Conservation (phyloP, 2,113 vertebrate genomes). For the Eclectus roratus region DNA sequence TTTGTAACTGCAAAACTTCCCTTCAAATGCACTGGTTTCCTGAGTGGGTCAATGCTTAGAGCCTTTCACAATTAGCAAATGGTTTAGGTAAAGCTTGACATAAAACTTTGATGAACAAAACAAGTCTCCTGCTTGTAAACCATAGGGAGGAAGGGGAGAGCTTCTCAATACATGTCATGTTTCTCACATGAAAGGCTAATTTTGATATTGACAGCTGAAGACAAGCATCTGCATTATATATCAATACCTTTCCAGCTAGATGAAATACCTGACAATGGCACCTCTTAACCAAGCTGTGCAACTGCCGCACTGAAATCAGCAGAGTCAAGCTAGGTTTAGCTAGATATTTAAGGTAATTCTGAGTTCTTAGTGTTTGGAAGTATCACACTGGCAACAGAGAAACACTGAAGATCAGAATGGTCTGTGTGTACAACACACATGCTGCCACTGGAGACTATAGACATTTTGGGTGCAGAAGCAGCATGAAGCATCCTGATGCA, state of each 20-base stretch:
- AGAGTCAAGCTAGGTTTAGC: neutral
- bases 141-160: neutral
- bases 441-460: neutral
- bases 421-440: neutral
- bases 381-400: neutral
- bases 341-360: neutral
- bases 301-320: neutral
- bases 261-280: neutral
- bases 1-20: neutral
- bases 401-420: neutral
- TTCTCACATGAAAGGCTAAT: neutral
- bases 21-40: neutral
- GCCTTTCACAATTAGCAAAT: neutral
- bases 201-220: neutral
- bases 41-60: neutral
- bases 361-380: neutral
- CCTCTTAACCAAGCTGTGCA: neutral
- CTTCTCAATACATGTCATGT: neutral
- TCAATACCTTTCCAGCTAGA: neutral
- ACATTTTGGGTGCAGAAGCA: neutral
- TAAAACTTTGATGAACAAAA: neutral
- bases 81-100: neutral
- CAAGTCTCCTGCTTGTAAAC: neutral
- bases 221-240: neutral
- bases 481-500: neutral